Evolutionary conservation across 2,797 vertebrate species (phyloP), one percentile per base, ranked within the genome.

Genomic region (Chelidonichthys spinosus): DNA sequence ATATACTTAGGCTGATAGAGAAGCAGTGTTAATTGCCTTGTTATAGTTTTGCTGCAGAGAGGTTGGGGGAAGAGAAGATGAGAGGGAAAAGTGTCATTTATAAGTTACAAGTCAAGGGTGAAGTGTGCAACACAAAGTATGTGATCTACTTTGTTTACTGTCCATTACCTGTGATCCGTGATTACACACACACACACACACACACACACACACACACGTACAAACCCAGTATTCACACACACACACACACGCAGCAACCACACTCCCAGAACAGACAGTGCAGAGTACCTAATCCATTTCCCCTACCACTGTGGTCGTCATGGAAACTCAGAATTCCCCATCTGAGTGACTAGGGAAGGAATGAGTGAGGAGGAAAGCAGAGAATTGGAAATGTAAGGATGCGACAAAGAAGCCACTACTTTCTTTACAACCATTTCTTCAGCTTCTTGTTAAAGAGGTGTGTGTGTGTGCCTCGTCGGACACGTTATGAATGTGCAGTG

Each of bases 261-360:
- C 86, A 81, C 63, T 79, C 81, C 83, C 85, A 76, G 50, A 67
- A 77, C 76, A 74, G 68, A 84, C 77, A 72, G 72, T 58, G 70
- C 75, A 76, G 69, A 82, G 71, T 46, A 82, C 77, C 84, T 84
- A 89, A 92, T 91, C 85, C 79, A 82, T 85, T 87, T 86, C 88
- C 74, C 85, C 77, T 76, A 85, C 89, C 74, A 9, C 85, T 87
- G 88, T 37, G 0, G 90, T 94, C 85, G 90, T 89, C 89, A 93
- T 92, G 83, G 93, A 87, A 92, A 93, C 87, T 3, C 52, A 81
- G 82, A 87, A 83, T 84, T 85, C 82, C 88, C 81, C 70, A 79
- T 83, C 72, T 67, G 63, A 78, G 64, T 56, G 25, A 78, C 39
- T 9, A 73, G 58, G 66, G 36, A 47, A 39, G 36, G 60, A 72